Evolutionary conservation across 2,113 vertebrate species (phyloP).

Genomic region (Catharus fuscescens): DNA sequence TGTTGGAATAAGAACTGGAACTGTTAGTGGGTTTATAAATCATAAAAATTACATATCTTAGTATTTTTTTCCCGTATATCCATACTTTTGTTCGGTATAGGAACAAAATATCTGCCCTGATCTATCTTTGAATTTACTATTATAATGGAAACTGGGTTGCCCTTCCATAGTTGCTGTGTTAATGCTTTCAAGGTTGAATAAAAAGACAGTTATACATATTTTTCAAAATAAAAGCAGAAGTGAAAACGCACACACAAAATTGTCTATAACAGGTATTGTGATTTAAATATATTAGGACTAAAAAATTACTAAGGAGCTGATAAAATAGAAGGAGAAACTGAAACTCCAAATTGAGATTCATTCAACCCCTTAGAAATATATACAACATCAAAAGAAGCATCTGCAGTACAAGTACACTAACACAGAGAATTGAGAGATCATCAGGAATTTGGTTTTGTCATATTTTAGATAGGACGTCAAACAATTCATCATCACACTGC

Average conservation of each 20-base stretch:
- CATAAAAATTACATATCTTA: neutral
- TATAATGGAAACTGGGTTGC: neutral
- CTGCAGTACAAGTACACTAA: neutral
- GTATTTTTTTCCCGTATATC: neutral
- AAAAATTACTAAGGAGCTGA: neutral
- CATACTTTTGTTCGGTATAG: neutral
- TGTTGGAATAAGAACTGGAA: neutral
- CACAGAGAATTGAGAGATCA: neutral
- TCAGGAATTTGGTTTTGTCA: neutral
- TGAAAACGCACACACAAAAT: neutral
- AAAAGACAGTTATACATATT: neutral
- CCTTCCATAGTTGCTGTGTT: neutral
- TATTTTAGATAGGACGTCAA: neutral
- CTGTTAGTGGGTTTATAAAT: neutral
- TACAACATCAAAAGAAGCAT: neutral
- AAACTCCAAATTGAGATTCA: neutral
- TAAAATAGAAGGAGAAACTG: neutral
- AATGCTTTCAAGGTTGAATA: neutral
- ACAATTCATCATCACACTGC: neutral
- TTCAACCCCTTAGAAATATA: neutral
- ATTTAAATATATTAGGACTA: neutral
- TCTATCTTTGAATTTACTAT: neutral
- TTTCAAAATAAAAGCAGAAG: neutral
- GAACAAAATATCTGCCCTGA: neutral
- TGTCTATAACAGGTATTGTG: neutral